Conservation (phyloP, 1,140 invertebrate genomes). For the Hyposmocoma kahamanoa region DNA sequence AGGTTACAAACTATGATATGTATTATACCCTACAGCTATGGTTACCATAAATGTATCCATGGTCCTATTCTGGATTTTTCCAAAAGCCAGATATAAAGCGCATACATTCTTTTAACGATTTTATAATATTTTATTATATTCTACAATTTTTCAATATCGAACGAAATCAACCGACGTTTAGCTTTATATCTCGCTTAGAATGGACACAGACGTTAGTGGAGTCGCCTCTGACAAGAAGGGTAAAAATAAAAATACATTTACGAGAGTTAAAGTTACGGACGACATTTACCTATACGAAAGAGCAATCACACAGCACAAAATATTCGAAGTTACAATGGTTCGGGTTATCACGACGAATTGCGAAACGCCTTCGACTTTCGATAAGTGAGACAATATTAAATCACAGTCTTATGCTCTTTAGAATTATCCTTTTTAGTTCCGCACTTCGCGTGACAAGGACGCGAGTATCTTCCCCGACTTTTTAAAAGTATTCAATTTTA, state of each 20-base stretch:
- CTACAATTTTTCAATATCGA: constrained; percentile 30
- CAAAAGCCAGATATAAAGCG: constrained; percentile 71
- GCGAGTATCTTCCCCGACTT: constrained; percentile 41
- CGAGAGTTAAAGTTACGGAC: no score
- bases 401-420: background rate
- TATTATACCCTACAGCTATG: constrained; percentile 42
- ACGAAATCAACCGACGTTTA: constrained; percentile 29
- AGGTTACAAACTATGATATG: constrained; percentile 47
- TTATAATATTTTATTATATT: constrained; percentile 38
- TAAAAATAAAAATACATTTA: no score
- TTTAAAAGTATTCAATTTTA: no score
- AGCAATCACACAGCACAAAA: constrained; percentile 24
- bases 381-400: background rate
- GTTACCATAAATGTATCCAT: constrained; percentile 63
- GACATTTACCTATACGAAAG: no score
- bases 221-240: constrained; percentile 55
- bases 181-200: constrained; percentile 66
- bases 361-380: no score
- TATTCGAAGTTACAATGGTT: constrained; percentile 15
- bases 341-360: constrained; percentile 10
- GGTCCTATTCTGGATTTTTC: constrained; percentile 65
- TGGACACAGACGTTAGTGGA: constrained; percentile 51
- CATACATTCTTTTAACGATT: constrained; percentile 62
- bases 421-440: background rate
- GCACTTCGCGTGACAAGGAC: constrained; percentile 21